phyloP scores from a whole-genome alignment of 2,888 invertebrate genomes.

The Ormia ochracea region DNA sequence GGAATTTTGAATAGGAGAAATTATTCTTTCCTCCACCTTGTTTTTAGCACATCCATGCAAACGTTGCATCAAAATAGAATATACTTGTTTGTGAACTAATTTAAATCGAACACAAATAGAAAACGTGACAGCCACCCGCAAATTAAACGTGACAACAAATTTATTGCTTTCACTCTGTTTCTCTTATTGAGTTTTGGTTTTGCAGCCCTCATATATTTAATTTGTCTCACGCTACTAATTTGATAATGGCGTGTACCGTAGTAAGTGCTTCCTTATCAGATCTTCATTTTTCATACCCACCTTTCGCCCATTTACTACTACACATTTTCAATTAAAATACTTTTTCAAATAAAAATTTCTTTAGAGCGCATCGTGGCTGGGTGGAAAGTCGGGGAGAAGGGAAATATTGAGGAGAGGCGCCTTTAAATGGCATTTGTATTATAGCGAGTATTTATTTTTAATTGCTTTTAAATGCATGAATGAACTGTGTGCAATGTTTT shows the following conservation, averaged over 20 bases:
- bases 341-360: conserved; percentile 6
- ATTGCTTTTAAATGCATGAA: conserved; percentile 55
- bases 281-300: conserved; percentile 15
- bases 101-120: conserved; percentile 6
- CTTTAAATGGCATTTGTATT: conserved; percentile 37
- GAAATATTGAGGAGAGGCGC: conserved; percentile 33
- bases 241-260: conserved; percentile 40
- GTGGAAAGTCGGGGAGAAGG: neutral
- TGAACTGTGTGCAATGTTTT: conserved; percentile 39
- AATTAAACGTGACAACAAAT: conserved; percentile 38
- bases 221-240: conserved; percentile 53
- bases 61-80: conserved; percentile 14
- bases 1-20: conserved; percentile 20
- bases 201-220: conserved; percentile 23
- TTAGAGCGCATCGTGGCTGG: neutral
- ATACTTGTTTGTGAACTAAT: neutral
- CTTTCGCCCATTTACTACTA: neutral
- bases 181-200: neutral
- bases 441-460: conserved; percentile 32
- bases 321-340: conserved; percentile 35
- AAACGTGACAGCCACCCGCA: conserved; percentile 2
- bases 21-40: neutral
- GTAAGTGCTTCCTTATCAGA: conserved; percentile 30
- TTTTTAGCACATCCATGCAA: neutral
- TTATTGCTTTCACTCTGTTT: neutral